Base-by-base conservation (phyloP, 2,113 vertebrate species). In the Ceyx melanurus region DNA sequence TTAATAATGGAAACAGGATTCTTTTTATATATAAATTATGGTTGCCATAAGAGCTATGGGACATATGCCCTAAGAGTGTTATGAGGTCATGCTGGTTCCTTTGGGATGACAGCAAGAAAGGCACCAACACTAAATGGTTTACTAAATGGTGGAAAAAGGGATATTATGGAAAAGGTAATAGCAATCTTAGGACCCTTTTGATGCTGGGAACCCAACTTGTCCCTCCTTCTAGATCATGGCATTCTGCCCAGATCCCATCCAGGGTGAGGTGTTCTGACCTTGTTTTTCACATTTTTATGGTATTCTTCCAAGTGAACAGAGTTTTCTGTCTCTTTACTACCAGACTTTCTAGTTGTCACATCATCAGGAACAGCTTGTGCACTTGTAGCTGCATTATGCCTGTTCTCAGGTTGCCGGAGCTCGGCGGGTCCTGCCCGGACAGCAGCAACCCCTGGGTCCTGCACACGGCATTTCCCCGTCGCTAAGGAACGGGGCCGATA, bases 1-100 rank as follows among this genome's bases (percentile, higher is more conserved):
- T 86, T 93, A 89, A 67, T 51, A 87, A 64, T 67, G 28, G 54
- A 82, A 84, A 90, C 25, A 65, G 17, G 8, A 12, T 28, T 65
- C 1, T 40, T 58, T 33, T 12, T 3, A 2, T 46, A 29, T 31
- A 51, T 33, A 77, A 70, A 57, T 60, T 8, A 80, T 14, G 3
- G 10, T 65, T 84, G 10, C 29, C 28, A 0, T 88, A 61, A 62
- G 37, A 62, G 40, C 40, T 79, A 56, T 60, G 57, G 33, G 31
- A 20, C 22, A 33, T 58, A 33, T 33, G 56, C n/a, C 33, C 6
- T 57, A 57, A 31, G 54, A 57, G 56, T 40, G 20, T 67, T 78
- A 43, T 5, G 60, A 73, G 50, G 33, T 54, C 33, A 23, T 15
- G 15, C 13, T 54, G 17, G 15, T 22, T 92, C 79, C 28, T 88